Conservation (phyloP, 2,797 vertebrate species). For the Pseudomugil tenellus region DNA sequence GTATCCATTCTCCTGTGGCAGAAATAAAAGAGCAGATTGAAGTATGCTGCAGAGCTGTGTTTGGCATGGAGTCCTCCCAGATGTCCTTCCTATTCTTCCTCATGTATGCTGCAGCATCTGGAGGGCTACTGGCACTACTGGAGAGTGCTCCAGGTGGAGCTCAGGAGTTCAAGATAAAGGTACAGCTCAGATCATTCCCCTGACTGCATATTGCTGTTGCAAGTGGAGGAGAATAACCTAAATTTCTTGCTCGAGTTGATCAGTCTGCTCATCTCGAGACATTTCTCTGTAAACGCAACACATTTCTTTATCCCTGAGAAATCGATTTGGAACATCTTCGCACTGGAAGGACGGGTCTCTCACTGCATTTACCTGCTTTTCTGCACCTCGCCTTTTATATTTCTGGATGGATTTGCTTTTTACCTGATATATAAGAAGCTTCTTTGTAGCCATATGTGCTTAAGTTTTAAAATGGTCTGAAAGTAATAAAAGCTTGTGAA, state of each 20-base stretch:
- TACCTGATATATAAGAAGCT: neutral
- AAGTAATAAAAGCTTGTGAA: neutral
- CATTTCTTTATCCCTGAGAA: constrained; percentile 11
- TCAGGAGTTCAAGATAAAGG: constrained; percentile 81
- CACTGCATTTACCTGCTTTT: constrained; percentile 35
- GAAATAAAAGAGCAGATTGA: constrained; percentile 74
- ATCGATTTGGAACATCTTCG: constrained; percentile 18
- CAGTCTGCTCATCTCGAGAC: neutral
- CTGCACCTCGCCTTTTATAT: neutral
- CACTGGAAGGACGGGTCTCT: constrained; percentile 5
- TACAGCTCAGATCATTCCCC: constrained; percentile 38
- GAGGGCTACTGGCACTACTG: constrained; percentile 73
- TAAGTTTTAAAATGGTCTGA: constrained; percentile 10
- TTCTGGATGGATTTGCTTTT: constrained; percentile 8
- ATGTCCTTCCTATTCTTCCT: constrained; percentile 83
- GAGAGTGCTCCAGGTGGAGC: constrained; percentile 75
- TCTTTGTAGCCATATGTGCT: neutral
- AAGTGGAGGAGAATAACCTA: no score
- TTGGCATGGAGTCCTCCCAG: constrained; percentile 80
- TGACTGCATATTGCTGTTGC: constrained; percentile 13
- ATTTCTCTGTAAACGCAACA: constrained; percentile 7
- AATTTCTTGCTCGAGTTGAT: neutral
- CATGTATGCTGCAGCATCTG: constrained; percentile 77
- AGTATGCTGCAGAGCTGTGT: constrained; percentile 67
- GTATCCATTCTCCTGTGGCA: constrained; percentile 38